Evolutionary conservation across 2,888 invertebrate genomes (phyloP).

Genomic region (Ashinkailepas kermadecensis): DNA sequence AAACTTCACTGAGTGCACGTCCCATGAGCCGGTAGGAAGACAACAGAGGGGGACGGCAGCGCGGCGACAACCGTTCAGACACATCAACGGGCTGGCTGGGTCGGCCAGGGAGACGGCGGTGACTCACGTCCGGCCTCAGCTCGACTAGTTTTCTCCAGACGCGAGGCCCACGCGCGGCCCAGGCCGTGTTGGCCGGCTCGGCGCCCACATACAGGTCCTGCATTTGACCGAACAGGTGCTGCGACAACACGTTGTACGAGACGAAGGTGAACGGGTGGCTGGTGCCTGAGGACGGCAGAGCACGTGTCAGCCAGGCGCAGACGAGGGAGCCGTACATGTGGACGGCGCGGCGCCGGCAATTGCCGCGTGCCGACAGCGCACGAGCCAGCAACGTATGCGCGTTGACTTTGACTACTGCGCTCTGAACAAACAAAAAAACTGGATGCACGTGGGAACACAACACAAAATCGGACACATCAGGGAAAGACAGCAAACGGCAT

Average conservation of each 20-base stretch:
- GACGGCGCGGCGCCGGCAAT: neutral
- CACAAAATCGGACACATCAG: neutral
- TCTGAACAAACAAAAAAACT: too few relatives aligned
- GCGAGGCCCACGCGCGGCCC: slow-evolving; percentile 24
- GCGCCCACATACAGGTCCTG: slow-evolving; percentile 28
- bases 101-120: too few relatives aligned
- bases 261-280: slow-evolving; percentile 28
- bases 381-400: too few relatives aligned
- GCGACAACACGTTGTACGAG: slow-evolving; percentile 33
- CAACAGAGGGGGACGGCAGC: too few relatives aligned
- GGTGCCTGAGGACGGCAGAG: neutral
- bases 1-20: neutral
- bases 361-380: too few relatives aligned
- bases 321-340: neutral
- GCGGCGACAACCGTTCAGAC: too few relatives aligned
- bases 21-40: too few relatives aligned
- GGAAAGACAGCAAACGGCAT: neutral
- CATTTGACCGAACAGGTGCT: slow-evolving; percentile 28
- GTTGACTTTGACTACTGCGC: too few relatives aligned
- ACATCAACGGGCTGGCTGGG: too few relatives aligned
- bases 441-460: too few relatives aligned
- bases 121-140: slow-evolving; percentile 3
- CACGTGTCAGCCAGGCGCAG: neutral
- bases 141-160: neutral
- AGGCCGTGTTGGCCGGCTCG: slow-evolving; percentile 25